Base-by-base conservation (phyloP, 1,140 invertebrate species). In the Aphidius ervi region DNA sequence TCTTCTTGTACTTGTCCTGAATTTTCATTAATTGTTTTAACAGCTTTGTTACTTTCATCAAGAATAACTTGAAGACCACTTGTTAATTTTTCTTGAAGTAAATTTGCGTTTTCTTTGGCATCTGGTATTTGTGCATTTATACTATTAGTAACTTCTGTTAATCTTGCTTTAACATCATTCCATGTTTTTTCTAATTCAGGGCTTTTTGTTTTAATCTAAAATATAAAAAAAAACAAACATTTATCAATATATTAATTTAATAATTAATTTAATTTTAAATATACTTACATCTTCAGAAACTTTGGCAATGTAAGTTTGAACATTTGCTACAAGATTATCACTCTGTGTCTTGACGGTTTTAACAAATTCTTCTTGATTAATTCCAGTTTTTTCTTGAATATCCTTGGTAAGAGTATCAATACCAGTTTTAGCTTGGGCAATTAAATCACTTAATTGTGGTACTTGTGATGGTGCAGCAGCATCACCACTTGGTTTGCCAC, bases 291-390 rank as follows among this genome's bases (percentile, higher is more conserved):
- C 66, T 39, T 69, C 67, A 6, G 70, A 67, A 0, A 69, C 47
- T 48, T 68, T 64, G 10, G 56, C 63, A 5, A 76, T 47, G 37
- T 67, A 74, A 6, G 48, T 31, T 40, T 76, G 67, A 2, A 77
- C 50, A 54, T 68, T 73, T 37, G 49, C 68, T 31, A 63, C 68
- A 6, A 77, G 66, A 10, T 45, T 63, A 3, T 42, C 66, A 50
- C 67, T 75, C 7, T 74, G 68, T 5, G 68, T 60, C 23, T 71
- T 74, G 2, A 77, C n/a, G 7, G 68, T 67, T 8, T 70, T 67
- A 2, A 70, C 20, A 2, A 73, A 56, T 31, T 69, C 3, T 72
- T 62, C 7, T 73, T 68, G 16, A 75, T 64, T 3, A 71, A 46
- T 6, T 74, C 69, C 5, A 68, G 48, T 46, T 70, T 65, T 8